Conservation (phyloP, 2,888 invertebrate genomes). For the Brachyptera risi region DNA sequence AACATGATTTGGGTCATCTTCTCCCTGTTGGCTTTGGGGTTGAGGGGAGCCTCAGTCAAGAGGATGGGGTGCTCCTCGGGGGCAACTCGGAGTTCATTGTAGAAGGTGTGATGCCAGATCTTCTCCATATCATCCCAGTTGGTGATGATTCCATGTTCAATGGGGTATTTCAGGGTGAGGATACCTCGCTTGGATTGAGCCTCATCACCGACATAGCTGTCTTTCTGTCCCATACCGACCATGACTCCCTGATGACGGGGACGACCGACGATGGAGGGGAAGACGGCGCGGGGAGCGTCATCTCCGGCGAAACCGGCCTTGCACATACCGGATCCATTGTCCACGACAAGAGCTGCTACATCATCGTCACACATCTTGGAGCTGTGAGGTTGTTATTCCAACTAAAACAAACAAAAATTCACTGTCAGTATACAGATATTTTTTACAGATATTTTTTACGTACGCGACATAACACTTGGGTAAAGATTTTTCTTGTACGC, state of each 20-base stretch:
- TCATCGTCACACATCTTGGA: constrained; percentile 93
- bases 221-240: constrained; percentile 98
- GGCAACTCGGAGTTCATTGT: constrained; percentile 94
- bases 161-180: constrained; percentile 92
- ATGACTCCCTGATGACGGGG: constrained; percentile 79
- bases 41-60: constrained; percentile 85
- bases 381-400: constrained; percentile 4
- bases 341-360: constrained; percentile 86
- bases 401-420: too few relatives aligned
- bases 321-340: constrained; percentile 90
- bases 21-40: constrained; percentile 89
- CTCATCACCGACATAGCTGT: constrained; percentile 94
- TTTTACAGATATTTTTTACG: too few relatives aligned
- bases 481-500: too few relatives aligned
- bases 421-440: too few relatives aligned
- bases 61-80: constrained; percentile 92
- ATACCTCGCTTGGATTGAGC: constrained; percentile 96
- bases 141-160: constrained; percentile 95
- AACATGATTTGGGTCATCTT: constrained; percentile 72
- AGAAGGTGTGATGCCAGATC: constrained; percentile 99
- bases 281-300: constrained; percentile 82
- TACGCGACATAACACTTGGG: too few relatives aligned
- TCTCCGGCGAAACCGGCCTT: constrained; percentile 92
- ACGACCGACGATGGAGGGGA: constrained; percentile 87
- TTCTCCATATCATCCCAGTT: constrained; percentile 99